Base-by-base conservation (phyloP, 2,113 vertebrate species). In the Meleagris gallopavo region DNA sequence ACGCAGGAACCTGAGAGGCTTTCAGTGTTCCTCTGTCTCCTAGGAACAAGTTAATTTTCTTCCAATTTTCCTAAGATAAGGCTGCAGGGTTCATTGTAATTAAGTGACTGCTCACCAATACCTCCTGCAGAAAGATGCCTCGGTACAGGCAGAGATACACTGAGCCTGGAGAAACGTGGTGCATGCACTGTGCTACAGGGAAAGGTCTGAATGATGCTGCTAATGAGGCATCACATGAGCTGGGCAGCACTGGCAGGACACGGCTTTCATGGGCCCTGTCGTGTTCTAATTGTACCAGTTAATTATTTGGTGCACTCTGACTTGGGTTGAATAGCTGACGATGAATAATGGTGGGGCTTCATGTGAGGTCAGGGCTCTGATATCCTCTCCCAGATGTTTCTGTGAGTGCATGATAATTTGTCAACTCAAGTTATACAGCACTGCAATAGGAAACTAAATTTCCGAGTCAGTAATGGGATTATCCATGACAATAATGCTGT, bases 311-410 rank as follows among this genome's bases (percentile, higher is more conserved):
- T n/a, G 30, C 11, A 43, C 72, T 34, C 80, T 66, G 40, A 58
- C 1, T 0, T 27, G 32, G 43, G 64, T 73, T 90, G 58, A 89
- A 69, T 0, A 2, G 32, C 11, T 61, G 52, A n/a, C 25, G 41
- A 38, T 40, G n/a, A 75, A 21, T 15, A 61, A 52, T n/a, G 0
- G 0, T 34, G 66, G 41, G 18, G 30, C 36, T 43, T 55, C 50
- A 15, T 17, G 69, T 27, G 38, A 32, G 73, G 50, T 70, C 7
- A 1, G 2, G 13, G 73, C 30, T 58, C 4, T 24, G 36, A 57
- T 48, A 27, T 11, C 45, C 30, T 78, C 48, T 74, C 4, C 1
- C 36, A 75, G 69, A 52, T n/a, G 36, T 62, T 54, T 62, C 80
- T 77, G 64, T 32, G 48, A 91, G 73, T 6, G 9, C 43, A 61